Evolutionary conservation across 1,140 invertebrate genomes (phyloP), one percentile per base, ranked within the genome.

Genomic region (Lepidurus arcticus): DNA sequence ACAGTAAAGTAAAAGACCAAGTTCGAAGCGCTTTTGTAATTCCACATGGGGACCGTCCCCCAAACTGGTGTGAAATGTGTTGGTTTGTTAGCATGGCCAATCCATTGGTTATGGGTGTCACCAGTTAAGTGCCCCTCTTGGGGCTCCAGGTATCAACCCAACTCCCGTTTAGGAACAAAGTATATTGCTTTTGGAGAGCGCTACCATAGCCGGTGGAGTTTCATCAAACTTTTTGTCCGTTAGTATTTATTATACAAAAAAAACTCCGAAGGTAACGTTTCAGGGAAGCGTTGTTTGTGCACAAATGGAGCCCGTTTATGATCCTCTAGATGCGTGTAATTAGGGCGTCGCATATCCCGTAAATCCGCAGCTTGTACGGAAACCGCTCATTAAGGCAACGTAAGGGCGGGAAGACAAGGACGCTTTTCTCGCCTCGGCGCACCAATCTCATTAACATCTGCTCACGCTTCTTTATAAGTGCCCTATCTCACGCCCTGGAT

Each of bases 381-480:
- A 65, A 65, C 53, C 53, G 53, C 53, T 65, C 53, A 65, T 65
- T 65, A 65, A 65, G 53, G 53, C 53, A 65, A 65, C 53, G 53
- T n/a, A 65, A 65, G 53, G 53, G 53, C 53, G 53, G 53, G 53
- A 65, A 65, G 53, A 65, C 53, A 65, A 21, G 21, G 53, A 65
- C 53, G 53, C 53, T 65, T 65, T 65, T 65, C 53, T 65, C 53
- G 53, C 53, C 53, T 65, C 21, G 16, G 53, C 53, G 53, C n/a
- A 65, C 53, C 53, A 65, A 65, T 65, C 53, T 65, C 53, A 65
- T 65, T 65, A 65, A 65, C 53, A 65, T 65, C 53, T 65, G 53
- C 53, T 65, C 53, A 65, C 53, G 53, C 53, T 65, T 65, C 53
- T 65, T n/a, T 21, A 16, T 65, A 65, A 65, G 53, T 65, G 53